phyloP scores from a whole-genome alignment of 1,140 invertebrate species.

The Drosophila melanica region DNA sequence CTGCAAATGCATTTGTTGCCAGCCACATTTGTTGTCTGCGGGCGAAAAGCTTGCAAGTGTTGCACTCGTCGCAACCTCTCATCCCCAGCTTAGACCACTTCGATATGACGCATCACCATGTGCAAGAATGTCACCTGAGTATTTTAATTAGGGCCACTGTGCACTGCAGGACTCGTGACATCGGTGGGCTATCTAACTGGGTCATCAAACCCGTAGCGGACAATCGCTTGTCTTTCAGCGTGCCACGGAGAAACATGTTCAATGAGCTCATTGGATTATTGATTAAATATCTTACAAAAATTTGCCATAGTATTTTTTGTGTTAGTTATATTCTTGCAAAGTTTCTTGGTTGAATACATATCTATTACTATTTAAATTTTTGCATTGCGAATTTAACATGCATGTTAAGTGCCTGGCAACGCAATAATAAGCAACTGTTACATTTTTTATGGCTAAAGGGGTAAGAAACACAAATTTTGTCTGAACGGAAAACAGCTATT shows the following conservation, averaged over 20 bases:
- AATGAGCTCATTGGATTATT: slow-evolving; percentile 4
- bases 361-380: not conserved
- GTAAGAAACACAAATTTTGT: not conserved
- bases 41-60: slow-evolving; percentile 11
- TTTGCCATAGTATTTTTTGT: not conserved
- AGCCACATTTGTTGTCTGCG: slow-evolving; percentile 25
- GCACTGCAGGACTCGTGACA: slow-evolving; percentile 52
- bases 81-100: no score
- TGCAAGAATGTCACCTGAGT: slow-evolving; percentile 49
- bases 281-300: not conserved
- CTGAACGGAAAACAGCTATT: no score
- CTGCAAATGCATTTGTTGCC: slow-evolving; percentile 56
- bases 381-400: not conserved
- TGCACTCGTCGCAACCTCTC: slow-evolving; percentile 1
- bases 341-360: no score
- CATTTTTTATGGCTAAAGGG: not conserved
- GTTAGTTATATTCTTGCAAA: not conserved
- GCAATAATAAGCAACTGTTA: not conserved
- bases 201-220: slow-evolving; percentile 41
- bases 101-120: slow-evolving; percentile 34
- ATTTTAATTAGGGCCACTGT: slow-evolving; percentile 53
- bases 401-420: slow-evolving; percentile 1
- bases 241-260: not conserved
- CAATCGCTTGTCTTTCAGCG: not conserved
- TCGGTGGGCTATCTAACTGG: slow-evolving; percentile 54